Evolutionary conservation across 1,140 invertebrate species (phyloP).

Genomic region (Phenacoccus solenopsis): DNA sequence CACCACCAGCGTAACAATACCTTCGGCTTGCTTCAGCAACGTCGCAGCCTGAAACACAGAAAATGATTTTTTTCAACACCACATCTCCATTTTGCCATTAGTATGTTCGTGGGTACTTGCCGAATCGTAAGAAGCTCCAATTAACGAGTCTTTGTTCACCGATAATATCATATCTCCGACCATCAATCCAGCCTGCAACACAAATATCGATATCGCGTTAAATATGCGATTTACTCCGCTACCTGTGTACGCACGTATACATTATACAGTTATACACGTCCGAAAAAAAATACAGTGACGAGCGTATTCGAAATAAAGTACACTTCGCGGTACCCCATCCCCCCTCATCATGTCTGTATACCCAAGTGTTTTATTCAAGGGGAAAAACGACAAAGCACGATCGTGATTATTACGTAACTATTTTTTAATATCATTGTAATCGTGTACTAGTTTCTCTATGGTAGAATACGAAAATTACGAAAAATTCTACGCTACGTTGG

Average conservation of each 20-base stretch:
- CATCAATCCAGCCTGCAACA: conserved; percentile 65
- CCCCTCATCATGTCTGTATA: neutral
- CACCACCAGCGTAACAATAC: conserved; percentile 68
- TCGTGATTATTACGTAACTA: too few species aligned
- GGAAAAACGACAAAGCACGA: too few species aligned
- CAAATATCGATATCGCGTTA: neutral
- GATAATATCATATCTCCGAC: conserved; percentile 91
- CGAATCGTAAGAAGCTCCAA: conserved; percentile 75
- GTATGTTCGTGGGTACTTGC: conserved; percentile 39
- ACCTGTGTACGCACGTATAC: too few species aligned
- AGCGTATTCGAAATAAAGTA: neutral
- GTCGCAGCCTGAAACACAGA: conserved; percentile 58
- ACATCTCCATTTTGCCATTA: too few species aligned
- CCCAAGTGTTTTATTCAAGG: neutral
- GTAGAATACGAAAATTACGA: too few species aligned
- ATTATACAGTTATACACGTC: too few species aligned
- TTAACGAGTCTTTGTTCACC: conserved; percentile 77
- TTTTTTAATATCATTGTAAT: too few species aligned
- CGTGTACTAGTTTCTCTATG: too few species aligned
- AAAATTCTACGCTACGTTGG: too few species aligned
- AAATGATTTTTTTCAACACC: too few species aligned
- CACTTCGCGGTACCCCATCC: neutral
- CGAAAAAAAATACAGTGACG: too few species aligned
- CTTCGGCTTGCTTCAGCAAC: conserved; percentile 74
- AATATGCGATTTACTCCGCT: too few species aligned